These are phyloP conservation scores for Nasonovia ribisnigri DNA, from an alignment of 2,888 invertebrate genomes.

Conservation along the genomic window DNA sequence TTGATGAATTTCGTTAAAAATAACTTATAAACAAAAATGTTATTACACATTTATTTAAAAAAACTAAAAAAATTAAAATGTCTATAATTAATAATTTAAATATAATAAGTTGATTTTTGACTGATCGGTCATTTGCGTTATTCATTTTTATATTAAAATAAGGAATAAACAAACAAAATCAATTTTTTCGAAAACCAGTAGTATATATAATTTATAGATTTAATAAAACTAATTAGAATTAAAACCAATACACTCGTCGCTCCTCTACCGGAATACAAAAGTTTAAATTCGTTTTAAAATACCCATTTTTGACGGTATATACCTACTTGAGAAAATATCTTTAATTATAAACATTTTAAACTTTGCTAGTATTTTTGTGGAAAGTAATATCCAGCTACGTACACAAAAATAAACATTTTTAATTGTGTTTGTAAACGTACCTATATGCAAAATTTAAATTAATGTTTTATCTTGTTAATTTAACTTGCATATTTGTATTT, in stretches of 20 bases:
- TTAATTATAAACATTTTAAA: not conserved
- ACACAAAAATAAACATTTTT: not conserved
- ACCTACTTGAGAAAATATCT: not conserved
- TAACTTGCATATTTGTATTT: not conserved
- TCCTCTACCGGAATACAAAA: not conserved
- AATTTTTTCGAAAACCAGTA: too few species aligned
- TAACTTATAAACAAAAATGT: too few species aligned
- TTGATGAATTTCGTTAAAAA: too few species aligned
- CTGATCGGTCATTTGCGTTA: too few species aligned
- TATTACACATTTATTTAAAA: too few species aligned
- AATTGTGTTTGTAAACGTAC: not conserved
- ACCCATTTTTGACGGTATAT: not conserved
- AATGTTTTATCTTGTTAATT: not conserved
- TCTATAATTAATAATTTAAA: too few species aligned
- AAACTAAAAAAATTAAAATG: too few species aligned
- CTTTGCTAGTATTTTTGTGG: not conserved
- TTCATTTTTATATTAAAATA: too few species aligned
- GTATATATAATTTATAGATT: too few species aligned
- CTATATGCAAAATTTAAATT: not conserved
- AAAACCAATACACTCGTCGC: not conserved
- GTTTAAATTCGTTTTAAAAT: not conserved
- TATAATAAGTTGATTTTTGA: too few species aligned
- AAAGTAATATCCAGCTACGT: not conserved
- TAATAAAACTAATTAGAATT: too few species aligned
- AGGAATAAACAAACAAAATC: too few species aligned